A percentile compares a stretch with the other conserved stretches of the same genome.
These are phyloP conservation scores for Labia minor DNA, from an alignment of 2,888 invertebrate genomes.

Conservation along the genomic window DNA sequence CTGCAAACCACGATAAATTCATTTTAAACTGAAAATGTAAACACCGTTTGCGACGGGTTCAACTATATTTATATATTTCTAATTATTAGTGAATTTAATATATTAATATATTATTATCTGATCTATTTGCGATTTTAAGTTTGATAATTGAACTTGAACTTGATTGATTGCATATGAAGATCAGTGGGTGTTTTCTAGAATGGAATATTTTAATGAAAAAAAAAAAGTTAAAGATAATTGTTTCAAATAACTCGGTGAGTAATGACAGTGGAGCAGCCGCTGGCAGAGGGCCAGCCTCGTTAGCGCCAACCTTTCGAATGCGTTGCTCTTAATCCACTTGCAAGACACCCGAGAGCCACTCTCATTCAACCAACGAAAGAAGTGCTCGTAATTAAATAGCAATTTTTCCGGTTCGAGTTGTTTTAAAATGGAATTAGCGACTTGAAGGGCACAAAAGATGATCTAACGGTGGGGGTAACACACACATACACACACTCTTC, in stretches of 20 bases:
- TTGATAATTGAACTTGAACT: too few relatives aligned
- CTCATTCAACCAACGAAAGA: not conserved
- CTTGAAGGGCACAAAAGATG: not conserved
- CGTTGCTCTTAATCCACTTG: not conserved
- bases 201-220: slow-evolving; percentile 3
- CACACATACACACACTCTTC: too few relatives aligned
- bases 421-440: slow-evolving; percentile 8
- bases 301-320: slow-evolving; percentile 2
- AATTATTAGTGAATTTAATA: too few relatives aligned
- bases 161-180: too few relatives aligned
- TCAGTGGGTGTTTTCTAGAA: too few relatives aligned
- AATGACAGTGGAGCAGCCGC: not conserved
- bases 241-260: not conserved
- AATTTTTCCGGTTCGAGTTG: slow-evolving; percentile 9
- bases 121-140: too few relatives aligned
- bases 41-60: too few relatives aligned
- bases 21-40: too few relatives aligned
- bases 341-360: not conserved
- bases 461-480: not conserved
- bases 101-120: too few relatives aligned
- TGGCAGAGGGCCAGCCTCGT: slow-evolving; percentile 8
- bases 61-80: too few relatives aligned
- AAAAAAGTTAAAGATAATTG: not conserved
- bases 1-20: too few relatives aligned
- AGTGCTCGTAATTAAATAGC: not conserved